These are phyloP conservation scores for Heliconius erato DNA, from an alignment of 2,888 invertebrate species.

Conservation along the genomic window DNA sequence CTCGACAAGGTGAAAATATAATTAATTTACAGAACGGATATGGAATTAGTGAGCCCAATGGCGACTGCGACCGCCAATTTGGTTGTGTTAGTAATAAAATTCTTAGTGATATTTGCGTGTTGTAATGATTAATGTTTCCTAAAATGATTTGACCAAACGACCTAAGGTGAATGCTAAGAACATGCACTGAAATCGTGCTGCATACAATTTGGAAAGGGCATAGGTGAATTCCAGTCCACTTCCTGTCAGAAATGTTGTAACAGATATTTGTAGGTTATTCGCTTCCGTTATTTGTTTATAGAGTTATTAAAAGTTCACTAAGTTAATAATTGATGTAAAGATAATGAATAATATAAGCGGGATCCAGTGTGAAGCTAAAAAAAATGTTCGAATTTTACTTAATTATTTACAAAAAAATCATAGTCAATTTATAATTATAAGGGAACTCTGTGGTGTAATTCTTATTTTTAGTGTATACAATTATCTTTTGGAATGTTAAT, in stretches of 20 bases:
- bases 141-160: constrained; percentile 7
- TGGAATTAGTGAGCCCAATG: too few species aligned
- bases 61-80: not conserved
- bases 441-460: not conserved
- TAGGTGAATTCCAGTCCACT: constrained; percentile 18
- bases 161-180: constrained; percentile 19
- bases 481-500: too few species aligned
- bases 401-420: not conserved
- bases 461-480: not conserved
- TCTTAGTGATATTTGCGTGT: not conserved
- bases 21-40: too few species aligned
- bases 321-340: too few species aligned
- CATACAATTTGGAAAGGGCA: constrained; percentile 15
- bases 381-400: not conserved
- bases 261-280: not conserved
- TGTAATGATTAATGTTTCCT: constrained; percentile 12
- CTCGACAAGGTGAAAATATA: too few species aligned
- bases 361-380: not conserved
- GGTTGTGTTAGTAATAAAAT: not conserved
- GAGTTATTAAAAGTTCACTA: not conserved
- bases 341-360: not conserved
- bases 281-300: constrained; percentile 17
- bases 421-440: too few species aligned
- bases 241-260: constrained; percentile 26
- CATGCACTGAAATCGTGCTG: constrained; percentile 27